phyloP scores from a whole-genome alignment of 2,113 vertebrate genomes.

The Cyrtonyx montezumae region DNA sequence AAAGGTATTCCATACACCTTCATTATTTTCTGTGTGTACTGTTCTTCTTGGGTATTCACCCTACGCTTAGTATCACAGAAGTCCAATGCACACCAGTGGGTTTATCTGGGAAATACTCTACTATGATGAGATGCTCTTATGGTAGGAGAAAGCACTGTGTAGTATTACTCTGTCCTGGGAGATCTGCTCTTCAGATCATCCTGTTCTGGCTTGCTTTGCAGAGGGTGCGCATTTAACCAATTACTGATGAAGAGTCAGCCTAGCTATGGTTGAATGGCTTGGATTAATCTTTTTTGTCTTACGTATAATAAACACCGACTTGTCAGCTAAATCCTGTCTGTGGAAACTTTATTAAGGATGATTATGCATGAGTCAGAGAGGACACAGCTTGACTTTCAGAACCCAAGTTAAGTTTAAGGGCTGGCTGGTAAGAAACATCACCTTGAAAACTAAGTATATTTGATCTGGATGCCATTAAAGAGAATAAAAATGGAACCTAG shows the following conservation, averaged over 20 bases:
- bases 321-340: constrained; percentile 51
- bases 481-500: background rate
- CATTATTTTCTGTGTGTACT: no score
- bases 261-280: constrained; percentile 37
- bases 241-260: constrained; percentile 34
- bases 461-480: constrained; percentile 34
- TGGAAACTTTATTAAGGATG: constrained; percentile 49
- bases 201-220: constrained; percentile 15
- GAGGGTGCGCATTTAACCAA: constrained; percentile 4
- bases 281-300: constrained; percentile 55
- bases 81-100: background rate
- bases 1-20: no score
- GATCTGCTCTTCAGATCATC: constrained; percentile 11
- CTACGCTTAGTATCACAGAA: no score
- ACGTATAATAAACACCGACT: constrained; percentile 51
- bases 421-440: constrained; percentile 50
- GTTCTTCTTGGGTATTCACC: no score
- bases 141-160: background rate
- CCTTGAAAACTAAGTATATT: constrained; percentile 62
- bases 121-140: background rate
- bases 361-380: constrained; percentile 62
- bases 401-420: constrained; percentile 37
- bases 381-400: constrained; percentile 65
- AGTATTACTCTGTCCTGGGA: background rate
- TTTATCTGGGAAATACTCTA: background rate